These are phyloP conservation scores for Cydia splendana DNA, from an alignment of 1,140 invertebrate species.

Conservation along the genomic window DNA sequence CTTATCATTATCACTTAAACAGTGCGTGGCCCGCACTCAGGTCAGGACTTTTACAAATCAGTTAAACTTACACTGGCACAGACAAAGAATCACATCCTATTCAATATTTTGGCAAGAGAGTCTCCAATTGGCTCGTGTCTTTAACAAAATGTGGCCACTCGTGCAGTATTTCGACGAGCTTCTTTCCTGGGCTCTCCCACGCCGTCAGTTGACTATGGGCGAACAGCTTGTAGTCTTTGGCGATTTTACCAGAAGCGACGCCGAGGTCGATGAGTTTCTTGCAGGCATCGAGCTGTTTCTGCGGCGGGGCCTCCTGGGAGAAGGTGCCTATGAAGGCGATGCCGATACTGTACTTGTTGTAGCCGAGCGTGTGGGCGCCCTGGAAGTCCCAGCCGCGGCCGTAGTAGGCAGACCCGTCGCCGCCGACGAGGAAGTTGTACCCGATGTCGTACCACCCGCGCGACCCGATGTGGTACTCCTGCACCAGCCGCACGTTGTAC, in stretches of 20 bases:
- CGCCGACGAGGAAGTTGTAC: conserved; percentile 89
- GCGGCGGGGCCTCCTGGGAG: conserved; percentile 69
- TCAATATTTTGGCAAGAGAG: conserved; percentile 49
- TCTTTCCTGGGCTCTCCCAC: conserved; percentile 83
- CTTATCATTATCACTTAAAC: no score
- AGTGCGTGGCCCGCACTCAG: background rate
- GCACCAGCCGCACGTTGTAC: conserved; percentile 81
- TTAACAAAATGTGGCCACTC: conserved; percentile 81
- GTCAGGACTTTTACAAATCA: background rate
- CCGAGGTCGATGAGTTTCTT: conserved; percentile 81
- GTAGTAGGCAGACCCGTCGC: conserved; percentile 85
- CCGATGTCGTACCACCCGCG: conserved; percentile 79
- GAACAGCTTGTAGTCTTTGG: conserved; percentile 81
- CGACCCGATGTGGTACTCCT: conserved; percentile 87
- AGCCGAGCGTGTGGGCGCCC: conserved; percentile 84
- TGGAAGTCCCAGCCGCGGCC: conserved; percentile 84
- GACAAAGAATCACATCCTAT: background rate
- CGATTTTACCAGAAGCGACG: conserved; percentile 77
- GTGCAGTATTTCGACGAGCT: conserved; percentile 79
- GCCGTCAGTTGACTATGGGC: conserved; percentile 82
- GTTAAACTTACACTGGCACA: background rate
- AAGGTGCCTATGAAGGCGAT: conserved; percentile 86
- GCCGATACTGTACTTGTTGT: conserved; percentile 83
- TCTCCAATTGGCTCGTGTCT: conserved; percentile 46
- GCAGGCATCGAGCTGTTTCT: conserved; percentile 79